Evolutionary conservation across 2,797 vertebrate genomes (phyloP), one percentile per base, ranked within the genome.

Genomic region (Echeneis naucrates): DNA sequence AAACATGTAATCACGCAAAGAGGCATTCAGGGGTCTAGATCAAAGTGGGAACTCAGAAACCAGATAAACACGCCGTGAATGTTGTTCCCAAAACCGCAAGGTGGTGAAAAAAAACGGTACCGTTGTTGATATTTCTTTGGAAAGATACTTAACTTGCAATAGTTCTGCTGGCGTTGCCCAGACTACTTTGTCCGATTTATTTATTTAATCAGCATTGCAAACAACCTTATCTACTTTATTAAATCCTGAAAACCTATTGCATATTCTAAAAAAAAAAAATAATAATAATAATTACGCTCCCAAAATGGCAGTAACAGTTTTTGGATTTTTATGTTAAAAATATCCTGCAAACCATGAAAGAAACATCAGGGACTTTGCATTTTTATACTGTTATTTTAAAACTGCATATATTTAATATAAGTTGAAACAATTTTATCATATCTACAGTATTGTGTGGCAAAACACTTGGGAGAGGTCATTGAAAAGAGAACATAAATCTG

Each of bases 1-100:
- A 66, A 75, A 72, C 23, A 44, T 51, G 50, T 52, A 60, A 62
- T 71, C 21, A 59, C 27, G 17, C 33, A 3, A 26, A 27, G 71
- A 70, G 79, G 59, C 26, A 56, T 75, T 60, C 45, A 44, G 51
- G 76, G 53, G 13, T 68, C 74, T 19, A 37, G 65, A 83, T 81
- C 60, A 71, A 77, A 77, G 54, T 72, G 63, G 63, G 67, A 64
- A 75, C 48, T 72, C 47, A 42, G 45, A 56, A 51, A 26, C 8
- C 54, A 62, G 59, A 75, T 8, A 26, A 12, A 54, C 16, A 3
- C 4, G 0, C 5, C 1, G 0, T 1, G 50, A 47, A 27, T 62
- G 65, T 60, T 21, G 72, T 85, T 60, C 59, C 16, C 35, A 47
- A 26, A 48, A 37, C 4, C 60, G 32, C 1, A 24, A 62, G 19